Conservation (phyloP, 2,797 vertebrate genomes). For the Pitangus sulphuratus region DNA sequence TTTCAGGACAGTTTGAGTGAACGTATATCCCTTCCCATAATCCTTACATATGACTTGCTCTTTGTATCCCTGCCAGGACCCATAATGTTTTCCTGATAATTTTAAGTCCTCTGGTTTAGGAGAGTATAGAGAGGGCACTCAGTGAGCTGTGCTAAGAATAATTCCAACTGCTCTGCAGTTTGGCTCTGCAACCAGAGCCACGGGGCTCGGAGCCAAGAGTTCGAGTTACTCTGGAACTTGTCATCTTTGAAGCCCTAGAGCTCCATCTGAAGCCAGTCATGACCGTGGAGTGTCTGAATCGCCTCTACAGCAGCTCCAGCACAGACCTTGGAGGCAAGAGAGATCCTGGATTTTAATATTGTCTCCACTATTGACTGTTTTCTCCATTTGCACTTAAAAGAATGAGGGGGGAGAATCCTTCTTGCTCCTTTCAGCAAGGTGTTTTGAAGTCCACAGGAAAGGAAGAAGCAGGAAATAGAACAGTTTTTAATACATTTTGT, state of each 20-base stretch:
- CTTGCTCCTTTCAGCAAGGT: not conserved
- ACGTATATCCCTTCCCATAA: not conserved
- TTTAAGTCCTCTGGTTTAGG: conserved; percentile 42
- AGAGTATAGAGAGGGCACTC: conserved; percentile 44
- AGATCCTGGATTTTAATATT: not conserved
- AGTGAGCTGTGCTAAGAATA: conserved; percentile 58
- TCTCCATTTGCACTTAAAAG: not conserved
- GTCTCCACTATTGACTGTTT: not conserved
- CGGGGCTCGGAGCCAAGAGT: conserved; percentile 19
- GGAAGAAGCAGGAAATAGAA: not conserved
- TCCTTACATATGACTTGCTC: not conserved
- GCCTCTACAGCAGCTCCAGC: not conserved
- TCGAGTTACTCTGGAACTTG: conserved; percentile 37
- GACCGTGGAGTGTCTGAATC: not conserved
- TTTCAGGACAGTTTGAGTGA: conserved; percentile 21
- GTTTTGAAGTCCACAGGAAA: not conserved
- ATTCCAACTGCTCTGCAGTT: conserved; percentile 60
- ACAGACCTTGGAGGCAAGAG: not conserved
- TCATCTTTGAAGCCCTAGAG: conserved; percentile 58
- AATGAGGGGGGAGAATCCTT: not conserved
- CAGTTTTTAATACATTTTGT: not conserved
- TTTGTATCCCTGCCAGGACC: conserved; percentile 5
- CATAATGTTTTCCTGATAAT: conserved; percentile 39
- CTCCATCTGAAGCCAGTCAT: conserved; percentile 56
- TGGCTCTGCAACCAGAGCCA: conserved; percentile 59